phyloP scores from a whole-genome alignment of 2,888 invertebrate species.

The Tiphia femorata region DNA sequence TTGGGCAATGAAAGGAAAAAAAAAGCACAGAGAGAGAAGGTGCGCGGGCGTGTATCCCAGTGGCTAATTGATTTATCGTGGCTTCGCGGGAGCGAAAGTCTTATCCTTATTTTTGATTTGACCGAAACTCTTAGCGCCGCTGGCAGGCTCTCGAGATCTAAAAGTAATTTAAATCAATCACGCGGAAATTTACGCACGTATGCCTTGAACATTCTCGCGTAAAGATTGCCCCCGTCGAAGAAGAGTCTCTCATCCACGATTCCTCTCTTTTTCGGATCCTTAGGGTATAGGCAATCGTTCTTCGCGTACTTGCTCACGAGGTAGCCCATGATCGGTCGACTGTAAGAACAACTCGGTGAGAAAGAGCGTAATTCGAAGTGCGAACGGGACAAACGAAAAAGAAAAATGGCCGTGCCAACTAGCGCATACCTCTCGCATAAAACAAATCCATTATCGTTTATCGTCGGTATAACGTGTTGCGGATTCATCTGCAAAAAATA shows the following conservation, averaged over 20 bases:
- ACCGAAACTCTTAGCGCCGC: too few relatives aligned
- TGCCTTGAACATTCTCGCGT: constrained; percentile 78
- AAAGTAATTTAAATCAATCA: not conserved
- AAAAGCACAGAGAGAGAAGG: too few relatives aligned
- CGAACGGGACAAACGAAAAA: not conserved
- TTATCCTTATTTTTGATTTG: too few relatives aligned
- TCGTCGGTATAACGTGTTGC: constrained; percentile 86
- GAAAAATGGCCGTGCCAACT: too few relatives aligned
- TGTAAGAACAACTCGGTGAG: too few relatives aligned
- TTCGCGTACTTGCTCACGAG: constrained; percentile 85
- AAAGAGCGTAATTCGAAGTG: too few relatives aligned
- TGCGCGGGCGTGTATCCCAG: too few relatives aligned
- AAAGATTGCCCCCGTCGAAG: constrained; percentile 85
- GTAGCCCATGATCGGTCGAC: constrained; percentile 86
- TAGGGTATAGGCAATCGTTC: constrained; percentile 80
- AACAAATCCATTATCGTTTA: constrained; percentile 85
- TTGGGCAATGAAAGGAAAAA: too few relatives aligned
- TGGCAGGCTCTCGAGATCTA: too few relatives aligned
- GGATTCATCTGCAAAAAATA: constrained; percentile 80
- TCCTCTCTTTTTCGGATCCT: constrained; percentile 82
- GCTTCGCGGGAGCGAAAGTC: too few relatives aligned
- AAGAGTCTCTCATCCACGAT: constrained; percentile 83
- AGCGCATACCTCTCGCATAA: constrained; percentile 81
- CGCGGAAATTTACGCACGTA: constrained; percentile 73
- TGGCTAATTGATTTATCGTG: too few relatives aligned